phyloP scores from a whole-genome alignment of 2,888 invertebrate genomes.

The Drosophila crucigera region DNA sequence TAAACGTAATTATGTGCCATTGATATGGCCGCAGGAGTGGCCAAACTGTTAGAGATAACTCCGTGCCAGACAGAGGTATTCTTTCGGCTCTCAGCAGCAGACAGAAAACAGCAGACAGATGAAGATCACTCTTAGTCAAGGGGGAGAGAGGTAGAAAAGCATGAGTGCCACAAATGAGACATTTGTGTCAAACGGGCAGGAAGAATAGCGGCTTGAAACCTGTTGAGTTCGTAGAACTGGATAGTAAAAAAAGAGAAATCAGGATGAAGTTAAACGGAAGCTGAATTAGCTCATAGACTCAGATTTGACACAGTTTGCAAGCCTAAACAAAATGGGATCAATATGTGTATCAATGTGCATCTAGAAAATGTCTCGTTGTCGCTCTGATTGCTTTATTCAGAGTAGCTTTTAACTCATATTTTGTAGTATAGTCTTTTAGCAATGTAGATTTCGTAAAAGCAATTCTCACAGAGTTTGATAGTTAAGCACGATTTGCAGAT shows the following conservation, averaged over 20 bases:
- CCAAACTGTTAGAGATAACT: constrained; percentile 18
- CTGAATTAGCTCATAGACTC: constrained; percentile 5
- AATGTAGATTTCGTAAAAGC: background rate
- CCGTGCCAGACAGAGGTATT: background rate
- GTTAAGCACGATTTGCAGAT: constrained; percentile 18
- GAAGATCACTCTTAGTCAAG: constrained; percentile 21
- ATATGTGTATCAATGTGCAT: background rate
- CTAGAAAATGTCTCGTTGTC: background rate
- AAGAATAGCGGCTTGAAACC: constrained; percentile 28
- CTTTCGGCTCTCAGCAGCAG: background rate
- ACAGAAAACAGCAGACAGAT: constrained; percentile 6
- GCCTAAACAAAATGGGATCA: background rate
- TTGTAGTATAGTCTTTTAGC: background rate
- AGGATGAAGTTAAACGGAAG: constrained; percentile 18
- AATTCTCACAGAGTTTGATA: constrained; percentile 4
- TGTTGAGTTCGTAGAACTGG: constrained; percentile 23
- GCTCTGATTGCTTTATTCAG: background rate
- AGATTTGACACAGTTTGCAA: background rate
- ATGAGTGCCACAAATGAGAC: background rate
- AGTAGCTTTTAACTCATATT: background rate
- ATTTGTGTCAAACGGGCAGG: constrained; percentile 10
- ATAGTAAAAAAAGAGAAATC: constrained; percentile 30
- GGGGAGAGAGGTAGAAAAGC: background rate
- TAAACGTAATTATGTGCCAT: constrained; percentile 77
- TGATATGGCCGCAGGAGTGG: constrained; percentile 66